Evolutionary conservation across 2,888 invertebrate species (phyloP).

Genomic region (Mesoligia furuncula): DNA sequence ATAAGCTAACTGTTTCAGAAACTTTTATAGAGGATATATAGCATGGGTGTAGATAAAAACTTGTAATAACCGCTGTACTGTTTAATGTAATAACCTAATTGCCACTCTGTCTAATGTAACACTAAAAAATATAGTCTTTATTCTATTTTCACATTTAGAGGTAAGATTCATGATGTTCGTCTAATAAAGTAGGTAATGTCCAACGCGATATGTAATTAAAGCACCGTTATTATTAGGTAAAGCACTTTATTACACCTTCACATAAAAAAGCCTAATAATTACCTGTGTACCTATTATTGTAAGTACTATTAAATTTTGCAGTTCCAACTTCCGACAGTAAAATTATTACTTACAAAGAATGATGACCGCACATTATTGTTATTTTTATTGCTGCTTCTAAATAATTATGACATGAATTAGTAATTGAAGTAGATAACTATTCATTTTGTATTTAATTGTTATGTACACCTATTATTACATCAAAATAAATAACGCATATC

Average conservation of each 20-base stretch:
- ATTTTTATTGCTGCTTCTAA: constrained; percentile 20
- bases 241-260: background rate
- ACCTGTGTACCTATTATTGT: background rate
- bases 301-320: background rate
- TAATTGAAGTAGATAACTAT: constrained; percentile 5
- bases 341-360: background rate
- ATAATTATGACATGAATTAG: constrained; percentile 12
- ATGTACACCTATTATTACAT: constrained; percentile 1
- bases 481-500: background rate
- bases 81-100: too few relatives aligned
- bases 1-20: too few relatives aligned
- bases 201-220: background rate
- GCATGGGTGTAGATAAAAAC: too few relatives aligned
- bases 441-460: constrained; percentile 14
- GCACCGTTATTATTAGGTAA: background rate
- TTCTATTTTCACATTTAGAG: background rate
- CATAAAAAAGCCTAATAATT: constrained; percentile 4
- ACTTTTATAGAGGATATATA: too few relatives aligned
- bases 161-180: background rate
- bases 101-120: background rate
- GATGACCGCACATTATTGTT: constrained; percentile 14
- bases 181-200: background rate
- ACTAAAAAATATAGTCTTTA: background rate
- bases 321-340: background rate
- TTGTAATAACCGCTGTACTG: background rate